Evolutionary conservation across 23 tunicate genomes (phyloP), one percentile per base, ranked within the genome.

Genomic region (Ciona savignyi): DNA sequence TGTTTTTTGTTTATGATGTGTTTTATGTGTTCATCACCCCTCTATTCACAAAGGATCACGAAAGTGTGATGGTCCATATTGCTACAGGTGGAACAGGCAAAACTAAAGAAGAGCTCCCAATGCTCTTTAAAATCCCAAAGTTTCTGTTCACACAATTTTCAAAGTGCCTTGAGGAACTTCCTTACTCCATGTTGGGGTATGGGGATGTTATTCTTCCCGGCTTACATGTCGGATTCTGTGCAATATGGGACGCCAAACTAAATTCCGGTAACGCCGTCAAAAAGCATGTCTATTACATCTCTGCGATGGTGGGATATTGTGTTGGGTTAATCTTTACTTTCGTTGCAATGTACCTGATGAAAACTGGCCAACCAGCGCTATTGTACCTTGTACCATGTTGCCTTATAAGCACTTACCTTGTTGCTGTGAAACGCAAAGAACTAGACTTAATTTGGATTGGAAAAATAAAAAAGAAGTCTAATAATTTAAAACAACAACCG

Each of bases 151-250:
- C 78, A 22, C 71, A 81, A 29, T 77, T 67, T 15, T 42, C 73
- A 60, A 70, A 79, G 70, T 90, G 97, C 63, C 65, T 65, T 0
- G 11, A 42, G 15, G 60, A 68, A 29, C 22, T 60, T 33, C 67
- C 77, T 29, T 78, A 77, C 42, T 86, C 93, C 28, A 23, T 93
- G 78, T 63, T 93, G n/a, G 98, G 98, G 0, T 93, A 34, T 81
- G 98, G 98, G 23, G 98, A 93, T 78, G 85, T 93, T 0, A 74
- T 86, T 34, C 62, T 93, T 23, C 98, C 98, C 11, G 98, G 98
- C 1, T 68, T 93, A 27, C 98, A 86, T 48, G 81, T 86, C 1
- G 93, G 86, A 3, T 85, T 84, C 79, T 91, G 97, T 77, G 86
- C 97, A 0, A 72, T 61, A 25, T 91, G 91, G 91, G 97, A 91